Conservation (phyloP, 2,797 vertebrate species). For the Darevskia nairensis region DNA sequence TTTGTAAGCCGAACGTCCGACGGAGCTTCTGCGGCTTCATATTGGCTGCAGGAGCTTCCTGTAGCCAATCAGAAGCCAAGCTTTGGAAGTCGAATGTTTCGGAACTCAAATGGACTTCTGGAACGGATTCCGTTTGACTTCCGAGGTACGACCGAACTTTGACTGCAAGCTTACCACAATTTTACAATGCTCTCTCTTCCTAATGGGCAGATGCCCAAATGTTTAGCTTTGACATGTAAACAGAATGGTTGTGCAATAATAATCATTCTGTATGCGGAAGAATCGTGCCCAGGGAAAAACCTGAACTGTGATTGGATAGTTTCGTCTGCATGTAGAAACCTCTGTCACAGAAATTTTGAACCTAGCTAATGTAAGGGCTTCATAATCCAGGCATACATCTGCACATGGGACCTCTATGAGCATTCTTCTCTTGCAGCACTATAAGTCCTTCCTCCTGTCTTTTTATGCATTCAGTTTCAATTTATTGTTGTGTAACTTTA, state of each 20-base stretch:
- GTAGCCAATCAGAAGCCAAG: no score
- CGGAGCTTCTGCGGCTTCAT: no score
- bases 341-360: background rate
- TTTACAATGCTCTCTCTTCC: no score
- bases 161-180: background rate
- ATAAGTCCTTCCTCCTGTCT: background rate
- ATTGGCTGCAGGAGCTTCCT: no score
- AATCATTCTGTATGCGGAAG: background rate
- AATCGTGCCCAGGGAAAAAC: no score
- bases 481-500: slow-evolving; percentile 41
- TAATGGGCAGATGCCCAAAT: background rate
- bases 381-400: background rate
- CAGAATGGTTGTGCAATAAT: background rate
- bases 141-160: no score
- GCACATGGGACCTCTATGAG: background rate
- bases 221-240: background rate
- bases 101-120: no score
- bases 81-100: no score
- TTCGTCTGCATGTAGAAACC: background rate
- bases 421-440: background rate
- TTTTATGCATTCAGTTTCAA: background rate
- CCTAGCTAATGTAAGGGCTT: no score
- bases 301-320: background rate
- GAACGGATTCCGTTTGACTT: no score
- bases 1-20: no score